Base-by-base conservation (phyloP, 2,113 vertebrate genomes). In the Limanda limanda region DNA sequence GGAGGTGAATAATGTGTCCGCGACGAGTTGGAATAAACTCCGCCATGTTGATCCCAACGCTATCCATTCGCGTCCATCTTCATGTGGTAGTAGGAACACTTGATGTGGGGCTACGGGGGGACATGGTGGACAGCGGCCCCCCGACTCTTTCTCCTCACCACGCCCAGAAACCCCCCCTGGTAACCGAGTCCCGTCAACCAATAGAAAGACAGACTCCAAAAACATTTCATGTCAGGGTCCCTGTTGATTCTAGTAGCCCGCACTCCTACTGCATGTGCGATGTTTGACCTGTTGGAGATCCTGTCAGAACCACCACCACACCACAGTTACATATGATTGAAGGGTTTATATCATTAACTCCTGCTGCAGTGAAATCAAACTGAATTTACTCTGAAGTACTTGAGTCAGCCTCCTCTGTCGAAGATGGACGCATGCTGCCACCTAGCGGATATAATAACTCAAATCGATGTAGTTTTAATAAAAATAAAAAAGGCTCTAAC, bases 21-120 rank as follows among this genome's bases (percentile, higher is more conserved):
- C 52, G 31, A 6, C 25, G 10, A 31, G 15, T 1, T 47, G 20
- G 62, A 62, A 48, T 21, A 2, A 35, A 76, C 9, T 47, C 35
- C 56, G 35, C 77, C 86, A 72, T 81, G 45, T 64, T 81, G 51
- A 12, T 70, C 14, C 18, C 12, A 5, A 9, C 1, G n/a, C 21
- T 76, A 74, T 58, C 81, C 71, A 8, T 58, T 42, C 1, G 79
- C 17, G 31, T 84, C 88, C 88, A 89, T 85, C 61, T 76, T 82
- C 56, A 11, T 25, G 12, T 9, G 15, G 27, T 20, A 0, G 23
- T 21, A 0, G 25, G 31, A 20, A 31, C 48, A 58, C 23, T 68
- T 62, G 9, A 0, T 21, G 66, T 68, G n/a, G 10, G 3, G 12
- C n/a, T 15, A 24, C 21, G 6, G 37, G 7, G 47, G 14, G 67